Base-by-base conservation (phyloP, 2,888 invertebrate species). In the Andrena trimmerana region DNA sequence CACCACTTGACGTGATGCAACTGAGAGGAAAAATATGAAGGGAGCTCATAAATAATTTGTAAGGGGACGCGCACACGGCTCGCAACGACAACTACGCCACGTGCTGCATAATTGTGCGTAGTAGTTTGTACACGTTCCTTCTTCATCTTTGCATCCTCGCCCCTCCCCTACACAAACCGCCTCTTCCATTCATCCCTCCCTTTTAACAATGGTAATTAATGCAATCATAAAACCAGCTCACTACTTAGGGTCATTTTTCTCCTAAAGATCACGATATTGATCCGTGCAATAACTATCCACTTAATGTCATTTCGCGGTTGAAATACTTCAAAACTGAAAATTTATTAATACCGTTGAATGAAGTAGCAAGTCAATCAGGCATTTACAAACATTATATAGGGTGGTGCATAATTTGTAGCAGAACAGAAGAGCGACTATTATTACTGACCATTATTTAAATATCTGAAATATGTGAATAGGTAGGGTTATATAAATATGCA, bases 11-110 rank as follows among this genome's bases (percentile, higher is more conserved):
- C 52, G 71, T 59, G 67, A 81, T 78, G 73, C 71, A 84, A 62
- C 66, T 57, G 60, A 50, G 76, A 78, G 81, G 86, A 91, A 90
- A 92, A 92, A 92, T 90, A 91, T 89, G 89, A 91, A 90, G 91
- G 90, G 86, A 92, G 83, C 90, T 93, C 93, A 93, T 93, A 93
- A 93, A 93, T 93, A 93, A 93, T 93, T 92, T 92, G 91, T 84
- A 88, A 91, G 91, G 91, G 91, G 91, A 89, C 90, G 88, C 85
- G 84, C 86, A 84, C 81, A 84, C 82, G 70, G 85, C 82, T 85
- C 70, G 85, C 83, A 86, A 86, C 88, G 86, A 81, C 83, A 84
- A 67, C 76, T 84, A 83, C 77, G 90, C 88, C 92, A 92, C 91
- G 90, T 91, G 91, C 85, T 88, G 90, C 91, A 91, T 92, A 92